Evolutionary conservation across 2,888 invertebrate species (phyloP), one percentile per base, ranked within the genome.

Genomic region (Drosophila subquinaria): DNA sequence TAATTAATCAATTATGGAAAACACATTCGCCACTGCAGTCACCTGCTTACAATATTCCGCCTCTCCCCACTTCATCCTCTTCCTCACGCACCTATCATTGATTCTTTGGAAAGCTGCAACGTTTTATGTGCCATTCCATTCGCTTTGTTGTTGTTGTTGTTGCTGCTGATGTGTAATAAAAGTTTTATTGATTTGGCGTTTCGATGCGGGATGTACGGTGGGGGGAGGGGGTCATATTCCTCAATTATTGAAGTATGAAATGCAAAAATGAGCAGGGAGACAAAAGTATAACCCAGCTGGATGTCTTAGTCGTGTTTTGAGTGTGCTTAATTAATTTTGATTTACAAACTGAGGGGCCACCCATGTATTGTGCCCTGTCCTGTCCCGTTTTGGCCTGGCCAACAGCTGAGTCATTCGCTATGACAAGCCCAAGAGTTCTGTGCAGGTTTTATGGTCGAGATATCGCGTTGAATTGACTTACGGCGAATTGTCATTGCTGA

Each of bases 1-100:
- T 75, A 81, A 81, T 88, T 83, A 79, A 88, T 88, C 76, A 86
- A 85, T 79, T 88, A 85, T 88, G 82, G 81, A 81, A 81, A 85
- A 76, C 71, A 76, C 66, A 80, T 64, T 76, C 56, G 20, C 57
- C 30, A 15, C 55, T 45, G 42, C 42, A 35, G 35, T 36, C 73
- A 81, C 74, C 67, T 76, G 71, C 45, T 51, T 45, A 3, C 23
- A 23, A 23, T 23, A 23, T 23, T 59, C 27, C 13, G 6, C 17
- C 15, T 23, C 42, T 4, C 15, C 17, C 38, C 50, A 8, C 8
- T 45, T 13, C 23, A 8, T 13, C 33, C n/a, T 13, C 45, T 33
- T 27, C 27, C 40, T n/a, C 13, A 9, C n/a, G n/a, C 43, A 20
- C 30, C 47, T 38, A 42, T 38, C 53, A n/a, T 43, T n/a, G 72